Conservation (phyloP, 2,888 invertebrate genomes). For the Xiphydria camelus region DNA sequence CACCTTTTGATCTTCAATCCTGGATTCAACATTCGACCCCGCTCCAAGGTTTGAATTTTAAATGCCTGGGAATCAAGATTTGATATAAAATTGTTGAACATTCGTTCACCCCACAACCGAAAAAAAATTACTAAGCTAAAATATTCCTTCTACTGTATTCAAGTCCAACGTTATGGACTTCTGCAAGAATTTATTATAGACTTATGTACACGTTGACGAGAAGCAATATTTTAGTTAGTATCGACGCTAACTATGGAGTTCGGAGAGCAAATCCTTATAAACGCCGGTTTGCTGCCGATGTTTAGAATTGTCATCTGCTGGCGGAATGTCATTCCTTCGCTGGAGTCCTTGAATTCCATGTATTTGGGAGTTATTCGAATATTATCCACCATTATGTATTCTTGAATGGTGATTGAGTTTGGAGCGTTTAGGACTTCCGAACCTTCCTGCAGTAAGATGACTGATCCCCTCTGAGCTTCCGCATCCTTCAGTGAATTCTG, state of each 20-base stretch:
- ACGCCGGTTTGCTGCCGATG: conserved; percentile 43
- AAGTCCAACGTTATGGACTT: neutral
- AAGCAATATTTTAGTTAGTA: neutral
- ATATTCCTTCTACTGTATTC: conserved; percentile 3
- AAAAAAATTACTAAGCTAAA: neutral
- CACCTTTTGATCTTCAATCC: conserved; percentile 51
- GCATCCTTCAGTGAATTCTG: too few species aligned
- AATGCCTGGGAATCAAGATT: conserved; percentile 50
- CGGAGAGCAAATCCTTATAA: conserved; percentile 49
- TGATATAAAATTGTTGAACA: too few species aligned
- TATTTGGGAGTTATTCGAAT: conserved; percentile 51
- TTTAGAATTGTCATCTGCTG: conserved; percentile 52
- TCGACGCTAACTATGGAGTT: conserved; percentile 53
- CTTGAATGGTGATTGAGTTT: conserved; percentile 3
- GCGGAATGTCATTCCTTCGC: conserved; percentile 52
- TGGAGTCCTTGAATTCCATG: conserved; percentile 56
- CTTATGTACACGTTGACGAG: neutral
- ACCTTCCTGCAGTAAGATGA: conserved; percentile 4
- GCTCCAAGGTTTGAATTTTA: conserved; percentile 38
- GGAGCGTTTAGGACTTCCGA: neutral
- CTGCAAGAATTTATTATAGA: too few species aligned
- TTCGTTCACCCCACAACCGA: too few species aligned
- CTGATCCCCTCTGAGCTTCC: neutral
- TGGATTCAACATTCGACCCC: conserved; percentile 43
- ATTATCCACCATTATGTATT: conserved; percentile 25